Conservation (phyloP, 1,140 invertebrate genomes). For the Harpegnathos saltator region DNA sequence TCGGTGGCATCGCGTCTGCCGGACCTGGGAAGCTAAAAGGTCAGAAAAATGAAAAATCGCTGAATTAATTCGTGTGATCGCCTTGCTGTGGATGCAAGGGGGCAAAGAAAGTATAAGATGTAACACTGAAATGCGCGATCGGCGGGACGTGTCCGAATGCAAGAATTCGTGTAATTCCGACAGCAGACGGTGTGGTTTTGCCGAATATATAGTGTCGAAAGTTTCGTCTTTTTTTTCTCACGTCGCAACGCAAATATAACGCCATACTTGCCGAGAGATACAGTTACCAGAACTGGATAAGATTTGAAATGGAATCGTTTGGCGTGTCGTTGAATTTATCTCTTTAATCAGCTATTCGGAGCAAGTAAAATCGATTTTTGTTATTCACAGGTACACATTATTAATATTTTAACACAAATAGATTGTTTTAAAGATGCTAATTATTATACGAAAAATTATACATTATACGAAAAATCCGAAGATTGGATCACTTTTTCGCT, state of each 20-base stretch:
- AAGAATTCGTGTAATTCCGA: conserved; percentile 3
- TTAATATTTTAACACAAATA: too few species aligned
- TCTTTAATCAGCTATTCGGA: neutral
- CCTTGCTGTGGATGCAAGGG: conserved; percentile 67
- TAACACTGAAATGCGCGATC: conserved; percentile 78
- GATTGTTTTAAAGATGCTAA: neutral
- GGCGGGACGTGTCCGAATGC: conserved; percentile 2
- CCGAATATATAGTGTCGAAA: conserved; percentile 13
- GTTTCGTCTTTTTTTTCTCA: conserved; percentile 1
- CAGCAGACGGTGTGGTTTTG: neutral
- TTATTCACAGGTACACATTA: neutral
- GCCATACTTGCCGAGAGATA: conserved; percentile 60
- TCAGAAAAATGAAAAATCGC: conserved; percentile 85
- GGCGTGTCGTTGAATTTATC: neutral
- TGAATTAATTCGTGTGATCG: conserved; percentile 80
- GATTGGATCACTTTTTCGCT: neutral
- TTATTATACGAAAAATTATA: neutral
- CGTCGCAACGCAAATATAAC: conserved; percentile 68
- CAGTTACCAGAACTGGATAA: conserved; percentile 64
- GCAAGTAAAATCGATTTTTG: neutral
- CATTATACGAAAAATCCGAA: neutral
- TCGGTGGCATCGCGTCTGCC: conserved; percentile 86
- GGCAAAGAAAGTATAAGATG: conserved; percentile 84
- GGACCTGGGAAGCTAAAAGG: conserved; percentile 87
- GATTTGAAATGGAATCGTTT: neutral